Base-by-base conservation (phyloP, 2,888 invertebrate species). In the Cheilosia grossa region DNA sequence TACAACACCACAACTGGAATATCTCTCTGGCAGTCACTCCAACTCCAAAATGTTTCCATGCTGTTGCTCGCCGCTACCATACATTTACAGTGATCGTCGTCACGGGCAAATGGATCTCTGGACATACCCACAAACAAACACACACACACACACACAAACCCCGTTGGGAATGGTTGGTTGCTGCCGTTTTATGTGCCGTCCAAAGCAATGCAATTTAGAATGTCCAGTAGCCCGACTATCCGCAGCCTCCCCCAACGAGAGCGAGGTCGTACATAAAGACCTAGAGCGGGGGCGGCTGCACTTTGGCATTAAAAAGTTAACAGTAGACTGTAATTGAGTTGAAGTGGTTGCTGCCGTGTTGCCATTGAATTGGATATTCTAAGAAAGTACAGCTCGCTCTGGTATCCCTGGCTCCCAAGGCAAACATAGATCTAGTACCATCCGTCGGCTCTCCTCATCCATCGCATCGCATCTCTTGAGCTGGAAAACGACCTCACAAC, bases 291-390 rank as follows among this genome's bases (percentile, higher is more conserved):
- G n/a, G n/a, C n/a, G n/a, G 58, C 75, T 81, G 74, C 59, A 74
- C 81, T 81, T 69, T 63, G 56, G 69, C 75, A 81, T 75, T 81
- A 81, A 75, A 81, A 81, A 81, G 81, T 81, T 75, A 81, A 75
- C 81, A 64, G 61, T 59, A 70, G 75, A 64, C 64, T 69, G 69
- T 81, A 81, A 85, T 81, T 85, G 81, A 77, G 75, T 85, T 80
- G 47, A 80, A 75, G 66, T 80, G 75, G 70, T 67, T 63, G 54
- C 40, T 70, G 44, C 58, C 24, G 59, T 83, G 83, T 59, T 83
- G 42, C 69, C 53, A 69, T 64, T 79, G 58, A 67, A 69, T 56
- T 63, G 56, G 13, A 67, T 63, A 63, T 79, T 64, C 47, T 21
- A 49, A 69, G 42, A 56, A 61, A 70, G 27, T 33, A 30, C 59